Conservation (phyloP, 2,113 vertebrate species). For the Festucalex cinctus region DNA sequence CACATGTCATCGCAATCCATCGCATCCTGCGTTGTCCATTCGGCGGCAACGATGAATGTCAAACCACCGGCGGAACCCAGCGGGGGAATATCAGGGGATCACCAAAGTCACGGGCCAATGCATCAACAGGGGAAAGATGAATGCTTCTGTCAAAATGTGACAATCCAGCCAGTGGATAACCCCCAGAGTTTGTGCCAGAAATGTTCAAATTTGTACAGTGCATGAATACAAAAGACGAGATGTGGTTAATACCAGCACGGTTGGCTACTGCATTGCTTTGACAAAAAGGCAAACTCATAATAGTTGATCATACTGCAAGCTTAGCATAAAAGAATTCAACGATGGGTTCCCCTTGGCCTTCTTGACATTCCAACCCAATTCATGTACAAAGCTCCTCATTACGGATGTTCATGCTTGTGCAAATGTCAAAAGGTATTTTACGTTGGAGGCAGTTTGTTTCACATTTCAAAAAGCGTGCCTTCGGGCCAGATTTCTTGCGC, state of each 20-base stretch:
- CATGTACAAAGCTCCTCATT: constrained; percentile 10
- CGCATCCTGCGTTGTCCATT: background rate
- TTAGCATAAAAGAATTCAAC: background rate
- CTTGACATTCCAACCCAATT: constrained; percentile 6
- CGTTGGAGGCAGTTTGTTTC: constrained; percentile 47
- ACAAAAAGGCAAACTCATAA: background rate
- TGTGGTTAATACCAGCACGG: too few relatives aligned
- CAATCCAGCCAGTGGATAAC: background rate
- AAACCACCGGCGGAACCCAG: background rate
- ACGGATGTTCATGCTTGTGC: constrained; percentile 8
- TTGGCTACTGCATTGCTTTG: too few relatives aligned
- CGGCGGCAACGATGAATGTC: constrained; percentile 1
- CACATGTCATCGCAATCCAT: constrained; percentile 1
- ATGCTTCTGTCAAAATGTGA: background rate
- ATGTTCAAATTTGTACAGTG: background rate
- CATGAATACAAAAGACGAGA: background rate
- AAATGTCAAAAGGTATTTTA: constrained; percentile 54
- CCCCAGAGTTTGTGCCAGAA: background rate
- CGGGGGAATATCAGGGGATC: background rate
- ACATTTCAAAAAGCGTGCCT: constrained; percentile 43
- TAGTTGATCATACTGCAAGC: background rate
- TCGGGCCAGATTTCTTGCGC: constrained; percentile 29
- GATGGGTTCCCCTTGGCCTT: background rate
- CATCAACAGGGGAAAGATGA: background rate
- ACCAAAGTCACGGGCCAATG: background rate